Conservation (phyloP, 1,140 invertebrate species). For the Globodera rostochiensis region DNA sequence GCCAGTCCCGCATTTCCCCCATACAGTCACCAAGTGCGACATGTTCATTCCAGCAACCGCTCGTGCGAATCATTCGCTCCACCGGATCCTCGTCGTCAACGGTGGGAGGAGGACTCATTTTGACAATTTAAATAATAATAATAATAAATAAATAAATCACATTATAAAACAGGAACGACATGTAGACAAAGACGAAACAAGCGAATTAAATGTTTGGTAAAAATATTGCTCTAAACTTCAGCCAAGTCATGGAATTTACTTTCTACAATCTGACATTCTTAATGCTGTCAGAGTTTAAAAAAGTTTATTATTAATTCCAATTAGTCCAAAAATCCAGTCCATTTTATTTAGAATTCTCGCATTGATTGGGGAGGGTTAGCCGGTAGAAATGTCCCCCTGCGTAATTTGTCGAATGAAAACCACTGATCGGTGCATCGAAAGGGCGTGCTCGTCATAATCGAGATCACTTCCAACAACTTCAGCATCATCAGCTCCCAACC, state of each 20-base stretch:
- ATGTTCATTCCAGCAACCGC: slow-evolving; percentile 21
- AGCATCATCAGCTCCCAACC: not conserved
- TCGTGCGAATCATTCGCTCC: slow-evolving; percentile 20
- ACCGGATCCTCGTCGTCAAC: slow-evolving; percentile 19
- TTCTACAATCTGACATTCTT: too few species aligned
- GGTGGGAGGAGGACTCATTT: not conserved
- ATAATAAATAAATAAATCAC: not conserved
- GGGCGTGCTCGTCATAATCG: not conserved
- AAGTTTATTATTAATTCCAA: too few species aligned
- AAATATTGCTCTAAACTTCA: too few species aligned
- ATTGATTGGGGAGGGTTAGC: not conserved
- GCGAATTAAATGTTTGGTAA: too few species aligned
- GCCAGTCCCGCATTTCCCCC: slow-evolving; percentile 18
- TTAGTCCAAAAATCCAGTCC: too few species aligned
- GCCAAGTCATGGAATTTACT: too few species aligned
- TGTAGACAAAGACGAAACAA: not conserved
- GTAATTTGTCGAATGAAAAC: not conserved
- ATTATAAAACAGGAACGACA: not conserved
- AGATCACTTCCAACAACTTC: not conserved
- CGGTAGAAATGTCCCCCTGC: not conserved
- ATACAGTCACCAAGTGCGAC: slow-evolving; percentile 18
- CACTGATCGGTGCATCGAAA: not conserved
- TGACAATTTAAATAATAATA: not conserved
- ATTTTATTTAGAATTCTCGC: too few species aligned
- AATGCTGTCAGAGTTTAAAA: too few species aligned